phyloP scores from a whole-genome alignment of 1,140 invertebrate genomes.

The Bradysia coprophila region DNA sequence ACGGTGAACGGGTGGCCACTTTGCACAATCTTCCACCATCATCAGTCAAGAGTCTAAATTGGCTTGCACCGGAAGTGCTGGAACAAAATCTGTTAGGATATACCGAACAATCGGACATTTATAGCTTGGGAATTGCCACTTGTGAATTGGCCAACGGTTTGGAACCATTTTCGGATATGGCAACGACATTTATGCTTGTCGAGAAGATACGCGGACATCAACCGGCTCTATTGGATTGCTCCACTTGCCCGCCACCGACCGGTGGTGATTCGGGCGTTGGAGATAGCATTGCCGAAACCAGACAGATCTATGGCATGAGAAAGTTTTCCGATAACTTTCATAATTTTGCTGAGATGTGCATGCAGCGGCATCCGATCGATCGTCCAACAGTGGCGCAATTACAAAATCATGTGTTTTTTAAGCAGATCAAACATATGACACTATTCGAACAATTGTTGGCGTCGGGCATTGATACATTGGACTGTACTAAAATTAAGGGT shows the following conservation, averaged over 20 bases:
- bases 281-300: conserved; percentile 11
- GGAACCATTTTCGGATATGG: conserved; percentile 65
- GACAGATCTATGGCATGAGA: conserved; percentile 29
- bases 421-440: conserved; percentile 27
- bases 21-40: conserved; percentile 57
- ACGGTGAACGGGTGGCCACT: conserved; percentile 43
- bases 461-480: conserved; percentile 7
- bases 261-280: conserved; percentile 8
- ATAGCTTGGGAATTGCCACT: conserved; percentile 70
- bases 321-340: conserved; percentile 57
- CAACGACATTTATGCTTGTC: conserved; percentile 70
- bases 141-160: conserved; percentile 82
- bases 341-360: conserved; percentile 47
- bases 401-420: conserved; percentile 56
- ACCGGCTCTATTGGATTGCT: conserved; percentile 57
- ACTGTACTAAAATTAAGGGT: conserved; percentile 8
- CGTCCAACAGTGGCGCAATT: conserved; percentile 44
- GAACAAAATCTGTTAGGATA: conserved; percentile 82
- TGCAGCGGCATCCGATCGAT: conserved; percentile 10
- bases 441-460: conserved; percentile 12
- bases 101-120: conserved; percentile 76
- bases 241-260: conserved; percentile 35
- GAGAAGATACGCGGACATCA: conserved; percentile 69
- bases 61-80: conserved; percentile 79
- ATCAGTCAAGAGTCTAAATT: conserved; percentile 54